Evolutionary conservation across 1,140 invertebrate species (phyloP), one percentile per base, ranked within the genome.

Genomic region (Musca domestica): DNA sequence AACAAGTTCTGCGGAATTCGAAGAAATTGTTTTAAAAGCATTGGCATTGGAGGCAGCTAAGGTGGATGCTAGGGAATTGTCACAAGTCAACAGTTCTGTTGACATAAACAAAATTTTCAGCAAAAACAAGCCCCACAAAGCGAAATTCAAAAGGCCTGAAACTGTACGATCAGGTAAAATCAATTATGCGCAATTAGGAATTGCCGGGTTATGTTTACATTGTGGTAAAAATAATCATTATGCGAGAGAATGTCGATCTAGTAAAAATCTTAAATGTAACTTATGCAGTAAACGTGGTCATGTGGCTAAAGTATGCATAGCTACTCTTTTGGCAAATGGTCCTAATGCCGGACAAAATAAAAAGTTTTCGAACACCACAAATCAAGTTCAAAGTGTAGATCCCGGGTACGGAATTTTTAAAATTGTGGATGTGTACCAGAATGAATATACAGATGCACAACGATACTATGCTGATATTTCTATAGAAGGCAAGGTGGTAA

Each of bases 151-250:
- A 48, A 48, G 15, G 15, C 17, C 12, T 14, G 1, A 15, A 48
- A 48, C 17, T 19, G 47, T 19, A 6, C 47, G 17, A 48, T 5
- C 15, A 48, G 5, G 47, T 3, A 48, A 48, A 48, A 15, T 48
- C 2, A 48, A 48, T 48, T 48, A 48, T 15, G 17, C 12, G 58
- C 19, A 5, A 52, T 34, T 65, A 66, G 27, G 52, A 52, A 19
- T 49, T 69, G 19, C 52, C 17, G 47, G 47, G 10, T 48, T 48
- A 48, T 48, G 47, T 48, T 48, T 48, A 48, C 47, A 19, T n/a
- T 48, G 47, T 48, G 47, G 47, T 15, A 15, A 19, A 15, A 48
- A 48, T 19, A 19, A 48, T 48, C 47, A 48, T 48, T 48, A n/a
- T 48, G 47, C 47, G 12, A 48, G 2, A 19, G 47, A 48, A 19